Evolutionary conservation across 2,888 invertebrate species (phyloP).

Genomic region (Tetheella fluctuosa): DNA sequence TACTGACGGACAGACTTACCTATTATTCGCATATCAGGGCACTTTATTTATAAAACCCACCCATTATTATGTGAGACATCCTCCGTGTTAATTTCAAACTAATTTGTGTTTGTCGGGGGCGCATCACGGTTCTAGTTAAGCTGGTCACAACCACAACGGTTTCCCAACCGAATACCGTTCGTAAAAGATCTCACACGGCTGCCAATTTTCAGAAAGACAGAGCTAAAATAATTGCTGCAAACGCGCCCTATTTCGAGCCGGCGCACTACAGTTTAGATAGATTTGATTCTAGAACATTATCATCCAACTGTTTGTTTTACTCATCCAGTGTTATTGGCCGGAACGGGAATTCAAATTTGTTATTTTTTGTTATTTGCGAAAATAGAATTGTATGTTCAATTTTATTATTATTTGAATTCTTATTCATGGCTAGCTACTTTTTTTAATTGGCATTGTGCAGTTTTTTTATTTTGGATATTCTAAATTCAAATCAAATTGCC

Average conservation of each 20-base stretch:
- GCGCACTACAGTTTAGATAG: conserved; percentile 73
- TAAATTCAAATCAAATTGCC: background rate
- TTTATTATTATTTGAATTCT: background rate
- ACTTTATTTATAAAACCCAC: conserved; percentile 77
- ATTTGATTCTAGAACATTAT: conserved; percentile 77
- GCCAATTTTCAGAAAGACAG: conserved; percentile 85
- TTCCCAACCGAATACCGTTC: conserved; percentile 82
- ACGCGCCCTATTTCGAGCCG: conserved; percentile 81
- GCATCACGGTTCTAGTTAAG: conserved; percentile 53
- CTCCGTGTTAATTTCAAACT: conserved; percentile 42
- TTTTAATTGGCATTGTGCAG: background rate
- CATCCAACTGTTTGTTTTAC: conserved; percentile 60
- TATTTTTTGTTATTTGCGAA: conserved; percentile 1
- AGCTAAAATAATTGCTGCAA: conserved; percentile 83
- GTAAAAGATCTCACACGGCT: conserved; percentile 80
- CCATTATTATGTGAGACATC: conserved; percentile 67
- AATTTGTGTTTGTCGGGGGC: conserved; percentile 39
- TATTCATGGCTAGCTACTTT: background rate
- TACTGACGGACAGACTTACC: conserved; percentile 67
- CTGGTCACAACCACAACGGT: conserved; percentile 71
- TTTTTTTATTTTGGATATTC: background rate
- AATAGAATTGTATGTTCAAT: conserved; percentile 4
- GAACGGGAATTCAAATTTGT: conserved; percentile 17
- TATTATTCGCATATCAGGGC: conserved; percentile 80
- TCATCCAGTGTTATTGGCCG: conserved; percentile 39